These are phyloP conservation scores for Trissoscelio sp. DNA, from an alignment of 2,888 invertebrate genomes.

Conservation along the genomic window DNA sequence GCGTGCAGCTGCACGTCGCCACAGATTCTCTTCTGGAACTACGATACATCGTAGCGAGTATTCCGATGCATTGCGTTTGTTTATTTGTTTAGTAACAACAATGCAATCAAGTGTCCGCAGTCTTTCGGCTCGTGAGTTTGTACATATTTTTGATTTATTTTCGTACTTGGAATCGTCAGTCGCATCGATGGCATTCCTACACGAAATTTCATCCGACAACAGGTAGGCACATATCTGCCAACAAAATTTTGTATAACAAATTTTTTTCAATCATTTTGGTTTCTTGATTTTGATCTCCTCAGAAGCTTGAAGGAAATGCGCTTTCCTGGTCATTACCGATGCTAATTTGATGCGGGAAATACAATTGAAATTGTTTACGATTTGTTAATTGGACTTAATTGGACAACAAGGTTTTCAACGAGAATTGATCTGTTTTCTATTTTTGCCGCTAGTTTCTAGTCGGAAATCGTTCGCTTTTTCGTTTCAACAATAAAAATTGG, in stretches of 20 bases:
- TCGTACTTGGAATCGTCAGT: constrained; percentile 45
- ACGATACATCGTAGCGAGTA: too few species aligned
- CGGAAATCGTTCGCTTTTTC: background rate
- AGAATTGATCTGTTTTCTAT: constrained; percentile 4
- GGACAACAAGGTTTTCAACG: background rate
- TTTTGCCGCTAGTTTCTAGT: background rate
- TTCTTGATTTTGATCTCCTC: background rate
- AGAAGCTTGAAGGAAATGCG: background rate
- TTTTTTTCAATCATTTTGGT: background rate
- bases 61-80: too few species aligned
- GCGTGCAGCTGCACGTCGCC: too few species aligned
- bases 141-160: constrained; percentile 16
- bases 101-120: too few species aligned
- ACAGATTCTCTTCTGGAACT: too few species aligned
- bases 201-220: constrained; percentile 48
- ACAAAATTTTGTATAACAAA: background rate
- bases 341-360: background rate
- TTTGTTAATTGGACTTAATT: constrained; percentile 18
- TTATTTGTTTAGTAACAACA: too few species aligned
- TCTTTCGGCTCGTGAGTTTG: constrained; percentile 39
- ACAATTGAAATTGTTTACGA: constrained; percentile 15
- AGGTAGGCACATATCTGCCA: constrained; percentile 29
- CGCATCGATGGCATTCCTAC: constrained; percentile 44
- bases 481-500: background rate
- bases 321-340: background rate